A percentile compares a stretch with the other conserved stretches of the same genome.
Evolutionary conservation across 2,797 vertebrate species (phyloP).

Genomic region (Phoebastria nigripes): DNA sequence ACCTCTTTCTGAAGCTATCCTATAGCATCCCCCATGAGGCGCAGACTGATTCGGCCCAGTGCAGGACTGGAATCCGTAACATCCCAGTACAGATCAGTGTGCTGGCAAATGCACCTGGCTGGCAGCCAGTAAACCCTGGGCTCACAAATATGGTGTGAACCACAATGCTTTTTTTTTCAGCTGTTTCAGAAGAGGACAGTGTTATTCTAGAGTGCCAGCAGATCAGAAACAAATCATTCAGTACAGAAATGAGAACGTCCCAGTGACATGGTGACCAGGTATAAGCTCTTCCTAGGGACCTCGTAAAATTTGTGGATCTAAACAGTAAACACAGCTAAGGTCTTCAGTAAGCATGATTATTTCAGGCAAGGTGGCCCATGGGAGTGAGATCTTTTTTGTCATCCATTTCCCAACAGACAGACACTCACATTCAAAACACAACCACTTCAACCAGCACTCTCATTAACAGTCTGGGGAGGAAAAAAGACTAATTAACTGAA

Average conservation of each 20-base stretch:
- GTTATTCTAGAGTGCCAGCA: background rate
- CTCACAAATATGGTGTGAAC: background rate
- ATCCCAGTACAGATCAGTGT: background rate
- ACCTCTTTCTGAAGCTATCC: background rate
- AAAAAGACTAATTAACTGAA: constrained; percentile 20
- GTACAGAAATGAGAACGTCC: background rate
- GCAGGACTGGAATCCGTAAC: background rate
- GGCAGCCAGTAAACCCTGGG: background rate
- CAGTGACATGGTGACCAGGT: background rate
- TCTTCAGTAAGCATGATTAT: background rate
- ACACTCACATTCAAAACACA: background rate
- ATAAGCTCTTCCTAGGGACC: background rate
- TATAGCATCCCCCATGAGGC: background rate
- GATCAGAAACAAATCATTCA: background rate
- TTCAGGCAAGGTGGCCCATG: background rate
- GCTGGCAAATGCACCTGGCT: background rate
- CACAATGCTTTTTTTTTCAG: background rate
- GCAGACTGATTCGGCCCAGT: background rate
- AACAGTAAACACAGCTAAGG: background rate
- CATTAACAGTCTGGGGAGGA: background rate
- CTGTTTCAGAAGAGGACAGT: background rate
- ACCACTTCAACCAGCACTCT: background rate
- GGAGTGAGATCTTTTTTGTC: background rate
- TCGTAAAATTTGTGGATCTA: background rate
- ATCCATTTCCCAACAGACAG: background rate